Evolutionary conservation across 2,797 vertebrate genomes (phyloP).

Genomic region (Muraenolepis orangiensis): DNA sequence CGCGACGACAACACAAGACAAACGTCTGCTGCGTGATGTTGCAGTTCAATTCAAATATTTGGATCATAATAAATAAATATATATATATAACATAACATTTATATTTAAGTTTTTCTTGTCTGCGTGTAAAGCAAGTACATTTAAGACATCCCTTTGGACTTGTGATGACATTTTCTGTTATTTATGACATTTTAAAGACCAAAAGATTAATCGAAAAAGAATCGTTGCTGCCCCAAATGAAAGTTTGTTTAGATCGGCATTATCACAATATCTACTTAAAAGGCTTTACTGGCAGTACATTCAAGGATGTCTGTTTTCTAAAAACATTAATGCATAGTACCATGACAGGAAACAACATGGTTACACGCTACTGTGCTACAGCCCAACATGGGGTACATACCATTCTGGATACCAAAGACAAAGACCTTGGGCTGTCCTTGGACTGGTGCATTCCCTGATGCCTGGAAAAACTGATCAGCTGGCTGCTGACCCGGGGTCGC

Average conservation of each 20-base stretch:
- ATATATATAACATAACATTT: no score
- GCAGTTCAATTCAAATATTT: no score
- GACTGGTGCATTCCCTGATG: slow-evolving; percentile 79
- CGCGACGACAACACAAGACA: no score
- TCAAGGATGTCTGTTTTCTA: neutral
- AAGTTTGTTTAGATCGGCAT: neutral
- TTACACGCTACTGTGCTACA: neutral
- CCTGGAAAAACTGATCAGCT: slow-evolving; percentile 87
- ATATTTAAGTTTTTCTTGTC: no score
- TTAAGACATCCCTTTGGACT: no score
- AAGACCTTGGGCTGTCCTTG: slow-evolving; percentile 87
- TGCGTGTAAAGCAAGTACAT: no score
- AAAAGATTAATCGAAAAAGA: no score
- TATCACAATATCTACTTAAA: neutral
- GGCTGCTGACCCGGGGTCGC: slow-evolving; percentile 77
- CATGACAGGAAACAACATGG: neutral
- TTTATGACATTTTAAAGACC: no score
- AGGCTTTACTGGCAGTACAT: neutral
- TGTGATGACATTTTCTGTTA: no score
- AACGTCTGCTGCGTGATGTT: no score
- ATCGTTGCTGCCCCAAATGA: no score
- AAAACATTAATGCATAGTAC: neutral
- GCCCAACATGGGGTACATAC: slow-evolving; percentile 68
- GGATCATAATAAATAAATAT: no score
- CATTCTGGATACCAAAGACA: slow-evolving; percentile 94